Conservation (phyloP, 2,888 invertebrate genomes). For the Mechanitis mazaeus region DNA sequence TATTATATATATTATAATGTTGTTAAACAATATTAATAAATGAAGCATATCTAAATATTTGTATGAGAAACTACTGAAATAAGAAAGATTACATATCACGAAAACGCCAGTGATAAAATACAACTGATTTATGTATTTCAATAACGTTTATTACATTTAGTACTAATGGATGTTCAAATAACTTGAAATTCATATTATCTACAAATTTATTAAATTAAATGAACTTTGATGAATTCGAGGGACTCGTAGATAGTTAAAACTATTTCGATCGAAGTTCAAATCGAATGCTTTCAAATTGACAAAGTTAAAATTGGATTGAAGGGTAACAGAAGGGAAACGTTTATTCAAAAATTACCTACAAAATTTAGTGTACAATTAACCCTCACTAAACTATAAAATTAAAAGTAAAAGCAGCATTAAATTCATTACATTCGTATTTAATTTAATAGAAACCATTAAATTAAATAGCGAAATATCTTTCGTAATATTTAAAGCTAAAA, state of each 20-base stretch:
- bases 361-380: no score
- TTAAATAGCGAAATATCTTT: background rate
- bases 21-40: background rate
- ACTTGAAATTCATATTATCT: background rate
- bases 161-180: background rate
- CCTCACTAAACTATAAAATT: no score
- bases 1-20: background rate
- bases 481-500: background rate
- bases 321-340: constrained; percentile 4
- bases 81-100: no score
- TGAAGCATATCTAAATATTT: no score
- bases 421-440: background rate
- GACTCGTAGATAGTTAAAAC: constrained; percentile 8
- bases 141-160: no score
- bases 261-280: constrained; percentile 8
- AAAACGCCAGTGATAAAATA: no score
- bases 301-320: constrained; percentile 13
- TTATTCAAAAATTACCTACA: constrained; percentile 4
- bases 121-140: no score
- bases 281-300: constrained; percentile 15
- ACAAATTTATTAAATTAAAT: background rate
- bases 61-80: no score
- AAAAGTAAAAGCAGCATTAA: no score
- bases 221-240: background rate
- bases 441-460: background rate